Evolutionary conservation across 2,888 invertebrate species (phyloP).

Genomic region (Dusona sp.): DNA sequence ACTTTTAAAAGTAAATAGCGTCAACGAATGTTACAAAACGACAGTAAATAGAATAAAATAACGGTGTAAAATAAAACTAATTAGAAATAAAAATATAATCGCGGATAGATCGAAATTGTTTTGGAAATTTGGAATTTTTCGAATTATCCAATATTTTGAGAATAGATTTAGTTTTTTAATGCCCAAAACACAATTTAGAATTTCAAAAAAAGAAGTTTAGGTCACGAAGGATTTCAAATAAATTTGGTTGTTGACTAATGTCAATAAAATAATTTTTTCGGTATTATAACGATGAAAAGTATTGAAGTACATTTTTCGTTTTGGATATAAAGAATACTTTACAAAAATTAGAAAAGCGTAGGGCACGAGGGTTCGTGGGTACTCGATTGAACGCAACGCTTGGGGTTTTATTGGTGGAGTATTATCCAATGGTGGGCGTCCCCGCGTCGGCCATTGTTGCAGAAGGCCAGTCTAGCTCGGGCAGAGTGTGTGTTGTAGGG

Average conservation of each 20-base stretch:
- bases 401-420: conserved; percentile 69
- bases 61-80: no score
- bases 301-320: neutral
- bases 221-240: no score
- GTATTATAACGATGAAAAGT: neutral
- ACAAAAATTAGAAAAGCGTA: neutral
- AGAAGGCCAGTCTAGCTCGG: conserved; percentile 72
- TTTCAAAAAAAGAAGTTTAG: neutral
- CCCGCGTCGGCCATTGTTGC: conserved; percentile 78
- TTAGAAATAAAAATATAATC: neutral
- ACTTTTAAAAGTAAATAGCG: neutral
- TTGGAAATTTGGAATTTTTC: neutral
- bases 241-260: neutral
- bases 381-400: conserved; percentile 14
- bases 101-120: neutral
- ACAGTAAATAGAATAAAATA: no score
- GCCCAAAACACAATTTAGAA: neutral
- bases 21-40: neutral
- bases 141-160: neutral
- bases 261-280: neutral
- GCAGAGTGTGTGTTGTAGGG: conserved; percentile 80
- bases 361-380: conserved; percentile 12
- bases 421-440: conserved; percentile 72
- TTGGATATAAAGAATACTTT: neutral
- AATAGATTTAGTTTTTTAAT: neutral